Percentiles rank a stretch among this genome's conserved stretches.
Conservation (phyloP, 2,888 invertebrate species). For the Clivina fossor region DNA sequence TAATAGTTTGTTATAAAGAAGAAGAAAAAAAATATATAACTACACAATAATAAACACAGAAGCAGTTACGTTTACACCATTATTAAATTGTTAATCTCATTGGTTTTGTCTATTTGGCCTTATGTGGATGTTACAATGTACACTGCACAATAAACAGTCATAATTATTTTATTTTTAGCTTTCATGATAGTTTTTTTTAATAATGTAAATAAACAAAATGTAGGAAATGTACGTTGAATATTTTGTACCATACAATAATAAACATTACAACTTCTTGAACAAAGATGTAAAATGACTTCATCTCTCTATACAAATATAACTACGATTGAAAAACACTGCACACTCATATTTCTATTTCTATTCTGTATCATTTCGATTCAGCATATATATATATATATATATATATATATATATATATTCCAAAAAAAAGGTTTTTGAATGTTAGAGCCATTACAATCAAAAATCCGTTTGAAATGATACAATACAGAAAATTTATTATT, state of each 20-base stretch:
- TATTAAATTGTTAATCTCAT: conserved; percentile 22
- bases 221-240: conserved; percentile 26
- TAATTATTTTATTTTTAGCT: conserved; percentile 28
- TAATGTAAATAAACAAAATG: conserved; percentile 28
- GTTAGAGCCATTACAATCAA: conserved; percentile 22
- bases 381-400: conserved; percentile 3
- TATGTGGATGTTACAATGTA: conserved; percentile 29
- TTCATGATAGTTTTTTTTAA: conserved; percentile 23
- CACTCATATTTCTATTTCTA: too few species aligned
- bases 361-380: too few species aligned
- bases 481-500: conserved; percentile 4
- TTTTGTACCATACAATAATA: conserved; percentile 23
- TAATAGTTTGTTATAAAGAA: neutral
- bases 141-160: conserved; percentile 28
- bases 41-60: neutral
- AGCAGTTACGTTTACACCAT: conserved; percentile 5
- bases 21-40: conserved; percentile 17
- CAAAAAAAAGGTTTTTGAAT: conserved; percentile 17
- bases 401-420: too few species aligned
- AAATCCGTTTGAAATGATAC: conserved; percentile 19
- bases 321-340: too few species aligned
- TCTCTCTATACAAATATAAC: too few species aligned
- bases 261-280: conserved; percentile 29
- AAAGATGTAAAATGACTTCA: conserved; percentile 14
- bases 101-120: conserved; percentile 28